Evolutionary conservation across 2,113 vertebrate genomes (phyloP).

Genomic region (Alouatta palliata): DNA sequence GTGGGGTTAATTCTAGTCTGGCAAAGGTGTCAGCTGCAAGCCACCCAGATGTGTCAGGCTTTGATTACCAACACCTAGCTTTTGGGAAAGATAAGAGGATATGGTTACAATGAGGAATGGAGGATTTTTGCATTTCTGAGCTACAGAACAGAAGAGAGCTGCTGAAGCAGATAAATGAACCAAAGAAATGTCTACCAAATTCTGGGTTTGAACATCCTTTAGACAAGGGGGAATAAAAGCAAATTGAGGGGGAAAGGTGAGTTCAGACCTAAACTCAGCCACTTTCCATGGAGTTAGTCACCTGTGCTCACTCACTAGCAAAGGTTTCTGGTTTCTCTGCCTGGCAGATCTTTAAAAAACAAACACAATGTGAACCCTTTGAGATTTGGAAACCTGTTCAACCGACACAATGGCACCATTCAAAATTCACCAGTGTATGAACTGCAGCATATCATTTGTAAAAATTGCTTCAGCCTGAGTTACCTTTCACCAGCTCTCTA

Average conservation of each 20-base stretch:
- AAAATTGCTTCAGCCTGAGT: slow-evolving; percentile 82
- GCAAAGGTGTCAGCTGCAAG: slow-evolving; percentile 50
- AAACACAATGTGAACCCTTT: slow-evolving; percentile 72
- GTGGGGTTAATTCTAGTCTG: slow-evolving; percentile 71
- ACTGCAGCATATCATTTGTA: slow-evolving; percentile 81
- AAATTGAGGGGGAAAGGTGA: slow-evolving; percentile 66
- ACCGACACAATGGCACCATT: slow-evolving; percentile 78
- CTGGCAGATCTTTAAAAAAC: slow-evolving; percentile 59
- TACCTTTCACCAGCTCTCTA: slow-evolving; percentile 84
- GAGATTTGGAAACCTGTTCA: slow-evolving; percentile 76
- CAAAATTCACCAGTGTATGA: slow-evolving; percentile 82
- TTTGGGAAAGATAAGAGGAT: slow-evolving; percentile 67
- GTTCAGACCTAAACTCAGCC: slow-evolving; percentile 59
- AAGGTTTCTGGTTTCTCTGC: slow-evolving; percentile 75
- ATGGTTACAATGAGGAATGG: slow-evolving; percentile 63
- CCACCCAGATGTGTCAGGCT: slow-evolving; percentile 56
- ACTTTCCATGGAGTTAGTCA: slow-evolving; percentile 41
- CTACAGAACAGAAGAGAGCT: slow-evolving; percentile 66
- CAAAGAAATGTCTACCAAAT: slow-evolving; percentile 65
- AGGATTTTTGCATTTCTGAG: slow-evolving; percentile 74
- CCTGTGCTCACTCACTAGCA: slow-evolving; percentile 62
- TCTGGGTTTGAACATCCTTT: slow-evolving; percentile 72
- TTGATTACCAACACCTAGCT: slow-evolving; percentile 66
- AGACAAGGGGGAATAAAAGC: slow-evolving; percentile 21
- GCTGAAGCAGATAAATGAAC: slow-evolving; percentile 62